These are phyloP conservation scores for Atrichornis clamosus DNA, from an alignment of 2,113 vertebrate genomes.

Conservation along the genomic window DNA sequence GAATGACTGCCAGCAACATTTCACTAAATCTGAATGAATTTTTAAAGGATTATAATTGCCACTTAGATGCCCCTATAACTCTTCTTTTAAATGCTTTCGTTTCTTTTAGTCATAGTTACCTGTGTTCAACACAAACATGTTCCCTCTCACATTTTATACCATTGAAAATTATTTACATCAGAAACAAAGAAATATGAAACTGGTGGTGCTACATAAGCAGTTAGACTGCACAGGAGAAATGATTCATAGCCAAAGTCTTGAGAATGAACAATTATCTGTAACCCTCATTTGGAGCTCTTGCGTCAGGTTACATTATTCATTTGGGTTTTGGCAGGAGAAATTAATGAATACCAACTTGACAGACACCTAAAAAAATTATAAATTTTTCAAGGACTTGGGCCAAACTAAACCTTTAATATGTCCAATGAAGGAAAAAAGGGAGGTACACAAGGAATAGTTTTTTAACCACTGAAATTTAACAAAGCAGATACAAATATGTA, in stretches of 20 bases:
- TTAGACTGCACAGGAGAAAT: neutral
- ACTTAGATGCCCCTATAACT: neutral
- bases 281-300: neutral
- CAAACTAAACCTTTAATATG: neutral
- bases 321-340: conserved; percentile 12
- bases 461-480: neutral
- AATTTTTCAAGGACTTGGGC: neutral
- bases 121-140: neutral
- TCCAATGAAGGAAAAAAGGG: neutral
- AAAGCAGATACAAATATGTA: neutral
- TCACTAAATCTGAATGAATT: conserved; percentile 49
- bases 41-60: conserved; percentile 39
- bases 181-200: conserved; percentile 7
- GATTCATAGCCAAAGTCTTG: conserved; percentile 7
- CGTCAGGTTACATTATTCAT: neutral
- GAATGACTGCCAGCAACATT: conserved; percentile 54
- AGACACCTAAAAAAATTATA: neutral
- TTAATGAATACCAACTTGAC: conserved; percentile 12
- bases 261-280: conserved; percentile 34
- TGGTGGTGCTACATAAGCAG: neutral
- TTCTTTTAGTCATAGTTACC: neutral
- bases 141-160: neutral
- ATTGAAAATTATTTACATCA: neutral
- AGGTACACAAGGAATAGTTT: neutral
- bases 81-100: neutral